phyloP scores from a whole-genome alignment of 2,888 invertebrate species.

The Cheilosia soror region DNA sequence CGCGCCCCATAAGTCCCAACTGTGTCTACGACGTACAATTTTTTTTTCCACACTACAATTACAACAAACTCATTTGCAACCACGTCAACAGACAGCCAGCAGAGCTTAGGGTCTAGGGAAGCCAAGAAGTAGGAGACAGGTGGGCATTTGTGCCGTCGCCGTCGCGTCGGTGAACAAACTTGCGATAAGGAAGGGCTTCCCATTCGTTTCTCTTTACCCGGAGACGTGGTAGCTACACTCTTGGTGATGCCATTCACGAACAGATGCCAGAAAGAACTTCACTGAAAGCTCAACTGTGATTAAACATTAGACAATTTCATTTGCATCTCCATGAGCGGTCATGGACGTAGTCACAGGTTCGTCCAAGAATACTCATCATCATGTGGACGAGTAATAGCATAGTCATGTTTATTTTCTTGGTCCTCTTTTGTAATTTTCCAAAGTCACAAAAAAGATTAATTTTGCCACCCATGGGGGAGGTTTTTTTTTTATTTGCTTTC shows the following conservation, averaged over 20 bases:
- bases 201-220: not conserved
- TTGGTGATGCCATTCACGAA: conserved; percentile 35
- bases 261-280: conserved; percentile 44
- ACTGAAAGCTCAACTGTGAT: conserved; percentile 53
- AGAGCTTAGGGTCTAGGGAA: conserved; percentile 13
- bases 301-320: conserved; percentile 59
- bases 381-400: conserved; percentile 19
- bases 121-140: conserved; percentile 26
- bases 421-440: conserved; percentile 35
- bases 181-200: conserved; percentile 18
- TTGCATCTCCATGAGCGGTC: conserved; percentile 29
- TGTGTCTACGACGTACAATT: conserved; percentile 6
- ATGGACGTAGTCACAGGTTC: conserved; percentile 6
- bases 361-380: not conserved
- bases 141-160: not conserved
- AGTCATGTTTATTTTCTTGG: not conserved
- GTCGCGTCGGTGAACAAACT: conserved; percentile 19
- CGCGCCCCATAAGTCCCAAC: conserved; percentile 13
- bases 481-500: not conserved
- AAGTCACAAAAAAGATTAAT: conserved; percentile 56
- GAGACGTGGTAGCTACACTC: conserved; percentile 2
- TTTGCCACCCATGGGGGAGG: conserved; percentile 17
- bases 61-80: conserved; percentile 38
- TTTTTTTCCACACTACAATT: not conserved
- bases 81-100: conserved; percentile 34